Base-by-base conservation (phyloP, 2,113 vertebrate genomes). In the Heptranchias perlo region DNA sequence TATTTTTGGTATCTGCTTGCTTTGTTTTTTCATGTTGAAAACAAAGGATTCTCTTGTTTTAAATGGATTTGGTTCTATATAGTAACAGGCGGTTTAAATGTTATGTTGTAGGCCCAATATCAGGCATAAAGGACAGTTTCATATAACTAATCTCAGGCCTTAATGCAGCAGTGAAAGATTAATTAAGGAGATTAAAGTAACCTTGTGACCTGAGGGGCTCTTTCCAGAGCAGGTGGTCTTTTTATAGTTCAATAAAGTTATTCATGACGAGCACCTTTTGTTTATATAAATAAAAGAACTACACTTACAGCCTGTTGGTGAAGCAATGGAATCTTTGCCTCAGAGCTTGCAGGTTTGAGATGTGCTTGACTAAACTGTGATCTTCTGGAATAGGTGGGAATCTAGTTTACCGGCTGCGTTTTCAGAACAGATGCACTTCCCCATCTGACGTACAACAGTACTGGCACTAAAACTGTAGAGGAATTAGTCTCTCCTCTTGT, bases 151-250 rank as follows among this genome's bases (percentile, higher is more conserved):
- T 96, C 96, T 97, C 97, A 96, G 96, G 96, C 96, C 96, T 96
- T 96, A 96, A 96, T 96, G 96, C 96, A 96, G 96, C 96, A 97
- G 96, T 96, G 96, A 96, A 96, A 96, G 97, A 96, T 96, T 97
- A 97, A 97, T 96, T 96, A 96, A 97, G 96, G 96, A 94, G 96
- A 97, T 96, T 97, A 97, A 97, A 96, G 96, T 96, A 96, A 96
- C 96, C 96, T 16, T 35, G 14, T 73, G 94, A 69, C 25, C 44
- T 96, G 97, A 98, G 98, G 98, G 98, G 98, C 98, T 96, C 96
- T 97, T 67, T 84, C 61, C 95, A 96, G 96, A 96, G 96, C 96
- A 96, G 96, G 97, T 97, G 96, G 96, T 95, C 96, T 86, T 96
- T 96, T 96, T 95, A 96, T 52, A 52, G 94, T 67, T 73, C 65